These are phyloP conservation scores for human (Homo sapiens) DNA, from an alignment of 2,113 vertebrate species.

Conservation along the genomic window GRCh38 chr12:99657001-99657500, in stretches of 20 bases:
- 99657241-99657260: background rate
- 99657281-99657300: background rate
- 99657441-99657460: background rate
- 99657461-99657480: background rate
- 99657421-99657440: background rate
- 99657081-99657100: background rate
- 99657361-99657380: background rate
- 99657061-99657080: background rate
- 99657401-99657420: background rate
- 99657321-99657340: background rate
- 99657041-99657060: background rate
- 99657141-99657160: conserved; percentile 16
- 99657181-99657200: background rate
- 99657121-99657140: background rate
- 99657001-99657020: background rate
- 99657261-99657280: background rate
- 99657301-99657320: background rate
- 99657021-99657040: background rate
- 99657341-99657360: background rate
- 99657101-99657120: background rate
- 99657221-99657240: background rate
- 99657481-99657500: background rate
- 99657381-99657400: background rate
- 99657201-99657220: background rate
- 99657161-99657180: background rate